Percentiles rank a stretch among this genome's conserved stretches.
Conservation (phyloP, 2,888 invertebrate genomes). For the Sipha maydis region DNA sequence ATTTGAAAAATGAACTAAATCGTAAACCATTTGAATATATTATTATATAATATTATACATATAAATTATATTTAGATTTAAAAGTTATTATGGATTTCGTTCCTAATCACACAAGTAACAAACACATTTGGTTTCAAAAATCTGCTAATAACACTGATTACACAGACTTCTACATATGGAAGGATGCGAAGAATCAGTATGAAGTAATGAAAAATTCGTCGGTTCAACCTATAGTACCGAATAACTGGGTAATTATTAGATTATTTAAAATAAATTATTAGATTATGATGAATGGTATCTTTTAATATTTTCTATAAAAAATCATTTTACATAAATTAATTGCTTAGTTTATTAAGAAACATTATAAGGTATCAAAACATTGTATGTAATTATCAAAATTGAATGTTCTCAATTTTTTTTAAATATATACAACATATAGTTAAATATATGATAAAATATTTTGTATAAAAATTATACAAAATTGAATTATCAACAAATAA, state of each 20-base stretch:
- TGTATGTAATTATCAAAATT: too few species aligned
- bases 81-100: constrained; percentile 67
- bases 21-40: background rate
- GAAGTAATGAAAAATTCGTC: constrained; percentile 50
- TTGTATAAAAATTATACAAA: too few species aligned
- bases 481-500: too few species aligned
- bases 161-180: constrained; percentile 66
- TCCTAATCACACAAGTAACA: constrained; percentile 67
- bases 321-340: too few species aligned
- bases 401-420: too few species aligned
- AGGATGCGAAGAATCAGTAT: constrained; percentile 64
- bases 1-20: background rate
- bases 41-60: background rate
- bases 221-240: constrained; percentile 12
- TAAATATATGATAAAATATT: too few species aligned
- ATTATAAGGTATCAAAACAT: too few species aligned
- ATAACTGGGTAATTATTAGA: constrained; percentile 46
- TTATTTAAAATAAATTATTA: too few species aligned
- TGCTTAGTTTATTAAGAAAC: too few species aligned
- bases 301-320: too few species aligned
- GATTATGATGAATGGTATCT: too few species aligned
- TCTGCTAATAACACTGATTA: constrained; percentile 65
- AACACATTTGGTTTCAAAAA: constrained; percentile 66
- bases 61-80: constrained; percentile 64
- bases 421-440: too few species aligned